phyloP scores from a whole-genome alignment of 2,113 vertebrate species.

The Rhea pennata region DNA sequence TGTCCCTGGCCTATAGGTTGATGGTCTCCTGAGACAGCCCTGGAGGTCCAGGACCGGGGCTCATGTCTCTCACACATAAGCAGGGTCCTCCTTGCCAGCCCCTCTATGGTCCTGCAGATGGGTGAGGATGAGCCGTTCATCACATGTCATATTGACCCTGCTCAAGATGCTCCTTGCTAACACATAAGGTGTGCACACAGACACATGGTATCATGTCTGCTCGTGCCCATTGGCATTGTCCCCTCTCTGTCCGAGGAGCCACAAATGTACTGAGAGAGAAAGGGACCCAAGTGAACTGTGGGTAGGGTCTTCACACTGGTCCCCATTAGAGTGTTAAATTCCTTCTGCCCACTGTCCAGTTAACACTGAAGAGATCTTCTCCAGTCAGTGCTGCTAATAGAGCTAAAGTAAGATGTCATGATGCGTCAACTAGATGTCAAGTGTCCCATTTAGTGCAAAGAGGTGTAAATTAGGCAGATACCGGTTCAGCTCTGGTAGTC shows the following conservation, averaged over 20 bases:
- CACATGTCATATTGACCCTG: neutral
- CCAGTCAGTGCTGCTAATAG: neutral
- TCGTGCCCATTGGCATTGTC: neutral
- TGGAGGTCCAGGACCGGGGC: too few relatives aligned
- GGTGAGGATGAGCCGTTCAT: neutral
- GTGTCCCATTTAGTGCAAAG: neutral
- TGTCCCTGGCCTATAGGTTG: too few relatives aligned
- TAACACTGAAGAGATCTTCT: neutral
- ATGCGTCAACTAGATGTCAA: neutral
- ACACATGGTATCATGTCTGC: neutral
- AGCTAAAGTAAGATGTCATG: neutral
- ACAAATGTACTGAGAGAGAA: neutral
- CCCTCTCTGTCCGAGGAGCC: neutral
- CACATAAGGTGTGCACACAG: accelerated
- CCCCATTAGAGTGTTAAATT: neutral
- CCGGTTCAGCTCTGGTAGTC: neutral
- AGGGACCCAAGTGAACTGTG: accelerated
- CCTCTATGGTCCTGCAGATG: neutral
- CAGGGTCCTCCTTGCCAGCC: neutral
- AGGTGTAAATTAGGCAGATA: neutral
- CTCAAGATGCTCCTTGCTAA: neutral
- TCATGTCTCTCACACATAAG: too few relatives aligned
- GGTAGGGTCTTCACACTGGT: neutral
- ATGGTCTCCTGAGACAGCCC: too few relatives aligned
- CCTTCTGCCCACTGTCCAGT: neutral